Evolutionary conservation across 2,888 invertebrate species (phyloP), one percentile per base, ranked within the genome.

Genomic region (Mythimna loreyi): DNA sequence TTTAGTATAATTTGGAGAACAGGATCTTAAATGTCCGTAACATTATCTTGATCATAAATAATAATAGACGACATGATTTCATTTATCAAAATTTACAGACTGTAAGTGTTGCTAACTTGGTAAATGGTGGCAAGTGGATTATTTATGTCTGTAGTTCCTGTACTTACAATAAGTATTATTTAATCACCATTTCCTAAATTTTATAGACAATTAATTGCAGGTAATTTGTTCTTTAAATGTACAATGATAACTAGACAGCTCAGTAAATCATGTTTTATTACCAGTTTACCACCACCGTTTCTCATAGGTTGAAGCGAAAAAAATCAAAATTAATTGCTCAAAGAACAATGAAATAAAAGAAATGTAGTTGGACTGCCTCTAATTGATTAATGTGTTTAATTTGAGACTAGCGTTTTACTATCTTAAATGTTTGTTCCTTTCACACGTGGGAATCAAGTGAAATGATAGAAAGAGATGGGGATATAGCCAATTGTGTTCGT

Each of bases 351-450:
- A 76, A 81, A 85, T 88, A 84, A 87, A 87, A 84, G 81, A 88
- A 86, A 87, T 81, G 78, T 78, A 52, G 62, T 78, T 79, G 67
- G 67, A 74, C 83, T 83, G 83, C 23, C 59, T 71, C 86, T 88
- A 89, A 91, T 91, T 88, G 90, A 90, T 90, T 87, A 84, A 89
- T 89, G 85, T 87, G 84, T 87, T 89, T 87, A 89, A 87, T 87
- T 89, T 84, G 82, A 86, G 78, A 69, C 78, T 77, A 81, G 72
- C 72, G 69, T 81, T 84, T 84, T 78, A 74, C 72, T 78, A 80
- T 82, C 72, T 70, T 82, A 72, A 67, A 63, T 69, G 75, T 80
- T 80, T 74, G 74, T 84, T 77, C 67, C 66, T 72, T 61, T 81
- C 77, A 70, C 58, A 61, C 84, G 59, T 78, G 53, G 59, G 33